Conservation (phyloP, 2,113 vertebrate genomes). For the Puffinus mauretanicus region DNA sequence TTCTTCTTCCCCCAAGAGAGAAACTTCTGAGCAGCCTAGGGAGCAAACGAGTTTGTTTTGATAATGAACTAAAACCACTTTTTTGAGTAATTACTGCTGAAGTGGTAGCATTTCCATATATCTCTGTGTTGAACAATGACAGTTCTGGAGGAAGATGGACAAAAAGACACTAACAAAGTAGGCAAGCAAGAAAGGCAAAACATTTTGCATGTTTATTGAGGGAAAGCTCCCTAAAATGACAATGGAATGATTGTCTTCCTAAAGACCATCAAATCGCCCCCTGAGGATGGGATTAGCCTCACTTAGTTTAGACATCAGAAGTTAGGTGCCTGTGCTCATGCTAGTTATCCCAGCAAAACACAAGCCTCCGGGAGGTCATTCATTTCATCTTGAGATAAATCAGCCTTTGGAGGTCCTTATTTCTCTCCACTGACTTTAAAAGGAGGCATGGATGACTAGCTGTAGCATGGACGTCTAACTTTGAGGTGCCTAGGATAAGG, state of each 20-base stretch:
- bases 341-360: neutral
- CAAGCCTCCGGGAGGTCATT: neutral
- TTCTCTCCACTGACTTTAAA: neutral
- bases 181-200: neutral
- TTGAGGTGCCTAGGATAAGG: neutral
- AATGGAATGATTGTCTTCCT: neutral
- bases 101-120: neutral
- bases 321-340: accelerated
- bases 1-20: neutral
- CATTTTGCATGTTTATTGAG: neutral
- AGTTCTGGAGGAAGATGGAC: neutral
- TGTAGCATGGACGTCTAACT: neutral
- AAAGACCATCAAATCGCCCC: neutral
- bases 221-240: neutral
- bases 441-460: neutral
- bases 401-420: neutral
- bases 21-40: neutral
- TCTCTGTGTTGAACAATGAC: neutral
- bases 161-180: neutral
- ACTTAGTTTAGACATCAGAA: neutral
- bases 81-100: neutral
- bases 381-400: neutral
- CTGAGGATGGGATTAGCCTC: neutral
- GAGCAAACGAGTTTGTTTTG: neutral
- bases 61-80: neutral